Evolutionary conservation across 2,797 vertebrate genomes (phyloP).

Genomic region (Poecilia velifera): DNA sequence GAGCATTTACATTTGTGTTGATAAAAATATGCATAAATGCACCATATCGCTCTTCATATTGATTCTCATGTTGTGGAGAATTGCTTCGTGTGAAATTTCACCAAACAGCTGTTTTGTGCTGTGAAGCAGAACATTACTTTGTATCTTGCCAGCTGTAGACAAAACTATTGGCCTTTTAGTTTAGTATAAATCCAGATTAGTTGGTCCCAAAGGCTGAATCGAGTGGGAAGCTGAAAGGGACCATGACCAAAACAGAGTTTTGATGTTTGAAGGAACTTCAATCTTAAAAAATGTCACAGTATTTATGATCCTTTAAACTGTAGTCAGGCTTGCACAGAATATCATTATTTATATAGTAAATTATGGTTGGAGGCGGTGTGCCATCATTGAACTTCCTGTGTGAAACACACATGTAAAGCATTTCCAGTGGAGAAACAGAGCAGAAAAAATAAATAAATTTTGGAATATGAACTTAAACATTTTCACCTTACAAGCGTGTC

Average conservation of each 20-base stretch:
- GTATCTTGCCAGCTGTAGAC: background rate
- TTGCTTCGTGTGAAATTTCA: background rate
- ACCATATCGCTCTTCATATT: background rate
- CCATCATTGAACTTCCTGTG: background rate
- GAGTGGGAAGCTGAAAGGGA: background rate
- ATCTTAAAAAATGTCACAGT: background rate
- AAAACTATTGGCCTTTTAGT: background rate
- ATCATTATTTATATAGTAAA: background rate
- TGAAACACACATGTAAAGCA: background rate
- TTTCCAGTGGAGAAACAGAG: background rate
- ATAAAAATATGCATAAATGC: background rate
- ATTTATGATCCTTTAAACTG: background rate
- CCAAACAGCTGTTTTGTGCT: background rate
- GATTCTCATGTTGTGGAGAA: background rate
- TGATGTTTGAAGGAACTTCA: background rate
- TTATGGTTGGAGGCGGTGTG: background rate
- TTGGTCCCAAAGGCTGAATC: background rate
- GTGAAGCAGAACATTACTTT: background rate
- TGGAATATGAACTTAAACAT: background rate
- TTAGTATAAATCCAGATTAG: background rate
- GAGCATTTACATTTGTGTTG: background rate
- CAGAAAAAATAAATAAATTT: background rate
- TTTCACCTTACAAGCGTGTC: background rate
- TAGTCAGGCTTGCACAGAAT: background rate
- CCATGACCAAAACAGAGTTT: background rate